Evolutionary conservation across 2,797 vertebrate species (phyloP).

Genomic region (Pristis pectinata): DNA sequence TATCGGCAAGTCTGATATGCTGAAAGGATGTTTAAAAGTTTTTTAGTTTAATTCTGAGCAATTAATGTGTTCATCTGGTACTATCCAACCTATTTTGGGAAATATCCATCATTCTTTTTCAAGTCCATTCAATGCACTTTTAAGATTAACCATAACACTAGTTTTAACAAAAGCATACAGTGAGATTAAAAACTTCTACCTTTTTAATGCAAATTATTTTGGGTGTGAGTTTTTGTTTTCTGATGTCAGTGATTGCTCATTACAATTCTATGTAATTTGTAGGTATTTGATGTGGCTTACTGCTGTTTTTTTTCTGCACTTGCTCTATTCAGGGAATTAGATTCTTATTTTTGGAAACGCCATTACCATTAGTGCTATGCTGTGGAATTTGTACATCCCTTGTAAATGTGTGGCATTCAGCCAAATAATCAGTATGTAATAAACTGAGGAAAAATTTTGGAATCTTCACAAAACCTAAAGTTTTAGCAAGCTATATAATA

Average conservation of each 20-base stretch:
- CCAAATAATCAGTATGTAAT: not conserved
- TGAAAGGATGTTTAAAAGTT: not conserved
- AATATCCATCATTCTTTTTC: not conserved
- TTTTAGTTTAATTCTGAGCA: not conserved
- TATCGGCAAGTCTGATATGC: not conserved
- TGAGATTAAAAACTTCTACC: not conserved
- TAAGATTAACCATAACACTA: not conserved
- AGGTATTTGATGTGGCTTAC: not conserved
- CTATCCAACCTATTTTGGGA: not conserved
- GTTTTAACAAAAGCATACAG: not conserved
- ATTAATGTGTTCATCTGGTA: not conserved
- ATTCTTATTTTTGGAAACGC: not conserved
- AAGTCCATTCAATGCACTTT: not conserved
- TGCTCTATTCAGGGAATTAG: not conserved
- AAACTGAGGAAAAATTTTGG: not conserved
- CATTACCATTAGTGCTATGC: not conserved
- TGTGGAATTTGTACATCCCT: not conserved
- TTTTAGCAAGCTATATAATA: not conserved
- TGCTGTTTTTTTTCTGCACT: not conserved
- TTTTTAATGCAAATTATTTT: not conserved
- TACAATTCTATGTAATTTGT: not conserved
- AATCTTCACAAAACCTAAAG: not conserved
- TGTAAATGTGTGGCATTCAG: not conserved
- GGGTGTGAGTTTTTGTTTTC: not conserved
- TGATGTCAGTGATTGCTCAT: not conserved